Evolutionary conservation across 2,113 vertebrate genomes (phyloP).

Genomic region (Chaetorhynchus papuensis): DNA sequence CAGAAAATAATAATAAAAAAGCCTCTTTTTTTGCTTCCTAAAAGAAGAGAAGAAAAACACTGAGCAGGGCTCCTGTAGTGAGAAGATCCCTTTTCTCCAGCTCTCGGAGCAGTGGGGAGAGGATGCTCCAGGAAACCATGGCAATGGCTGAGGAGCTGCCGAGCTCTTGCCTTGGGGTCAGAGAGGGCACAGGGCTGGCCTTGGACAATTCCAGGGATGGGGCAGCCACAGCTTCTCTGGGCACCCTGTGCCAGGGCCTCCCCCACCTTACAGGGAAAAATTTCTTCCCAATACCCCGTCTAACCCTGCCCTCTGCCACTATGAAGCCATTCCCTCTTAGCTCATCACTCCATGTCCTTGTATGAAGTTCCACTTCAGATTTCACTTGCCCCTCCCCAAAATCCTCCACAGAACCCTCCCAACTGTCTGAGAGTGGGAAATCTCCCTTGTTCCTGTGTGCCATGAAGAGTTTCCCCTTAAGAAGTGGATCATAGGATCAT

Average conservation of each 20-base stretch:
- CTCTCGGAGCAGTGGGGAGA: neutral
- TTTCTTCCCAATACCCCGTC: neutral
- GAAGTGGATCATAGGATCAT: neutral
- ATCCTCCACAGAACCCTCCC: neutral
- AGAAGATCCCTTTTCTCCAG: neutral
- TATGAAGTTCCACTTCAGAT: neutral
- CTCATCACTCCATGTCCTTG: neutral
- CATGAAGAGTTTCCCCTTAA: neutral
- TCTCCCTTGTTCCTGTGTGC: neutral
- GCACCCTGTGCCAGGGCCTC: neutral
- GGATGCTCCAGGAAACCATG: neutral
- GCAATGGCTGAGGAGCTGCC: neutral
- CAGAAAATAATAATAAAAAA: conserved; percentile 26
- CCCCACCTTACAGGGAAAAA: neutral
- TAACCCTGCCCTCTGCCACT: neutral
- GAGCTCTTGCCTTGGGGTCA: neutral
- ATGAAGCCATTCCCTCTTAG: rapidly evolving
- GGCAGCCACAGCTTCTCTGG: neutral
- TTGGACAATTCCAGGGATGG: neutral
- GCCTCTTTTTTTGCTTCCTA: neutral
- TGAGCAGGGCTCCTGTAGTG: neutral
- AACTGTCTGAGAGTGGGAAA: rapidly evolving
- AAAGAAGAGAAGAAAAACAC: neutral
- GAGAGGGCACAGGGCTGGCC: neutral
- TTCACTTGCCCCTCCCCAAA: neutral